A percentile compares a stretch with the other conserved stretches of the same genome.
Evolutionary conservation across 2,113 vertebrate genomes (phyloP).

Genomic region (Craseonycteris thonglongyai): DNA sequence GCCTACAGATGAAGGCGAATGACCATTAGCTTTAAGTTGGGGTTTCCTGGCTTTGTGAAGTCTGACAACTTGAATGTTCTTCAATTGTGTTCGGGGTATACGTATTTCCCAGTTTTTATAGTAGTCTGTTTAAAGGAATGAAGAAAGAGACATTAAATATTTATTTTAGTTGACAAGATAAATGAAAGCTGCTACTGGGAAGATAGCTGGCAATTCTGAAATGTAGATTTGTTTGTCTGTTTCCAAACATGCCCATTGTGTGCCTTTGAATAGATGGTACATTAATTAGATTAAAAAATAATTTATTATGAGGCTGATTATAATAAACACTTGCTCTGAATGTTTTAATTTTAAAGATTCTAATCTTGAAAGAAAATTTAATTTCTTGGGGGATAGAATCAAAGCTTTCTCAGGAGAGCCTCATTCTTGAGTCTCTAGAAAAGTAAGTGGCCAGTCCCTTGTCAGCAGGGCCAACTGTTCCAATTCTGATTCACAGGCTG

Average conservation of each 20-base stretch:
- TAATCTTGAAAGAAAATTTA: constrained; percentile 42
- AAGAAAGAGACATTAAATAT: constrained; percentile 59
- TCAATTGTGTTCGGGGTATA: constrained; percentile 37
- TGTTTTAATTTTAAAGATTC: constrained; percentile 46
- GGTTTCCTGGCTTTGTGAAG: constrained; percentile 67
- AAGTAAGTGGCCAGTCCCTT: neutral
- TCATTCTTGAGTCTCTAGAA: neutral
- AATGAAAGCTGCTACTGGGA: constrained; percentile 47
- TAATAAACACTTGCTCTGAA: constrained; percentile 47
- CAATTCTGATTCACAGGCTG: neutral
- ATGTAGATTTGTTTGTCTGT: constrained; percentile 48
- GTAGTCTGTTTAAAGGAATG: constrained; percentile 60
- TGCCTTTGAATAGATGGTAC: constrained; percentile 40
- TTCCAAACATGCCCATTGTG: constrained; percentile 68
- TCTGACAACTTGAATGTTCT: constrained; percentile 30
- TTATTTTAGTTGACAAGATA: constrained; percentile 63
- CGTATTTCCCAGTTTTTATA: constrained; percentile 54
- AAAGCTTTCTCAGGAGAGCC: constrained; percentile 5
- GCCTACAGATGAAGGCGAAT: constrained; percentile 33
- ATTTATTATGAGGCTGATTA: constrained; percentile 15
- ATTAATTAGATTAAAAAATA: constrained; percentile 42
- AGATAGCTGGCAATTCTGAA: constrained; percentile 51
- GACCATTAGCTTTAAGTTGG: constrained; percentile 53
- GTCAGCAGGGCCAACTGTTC: neutral
- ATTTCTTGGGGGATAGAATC: neutral